Conservation (phyloP, 2,797 vertebrate genomes). For the Paguma larvata region DNA sequence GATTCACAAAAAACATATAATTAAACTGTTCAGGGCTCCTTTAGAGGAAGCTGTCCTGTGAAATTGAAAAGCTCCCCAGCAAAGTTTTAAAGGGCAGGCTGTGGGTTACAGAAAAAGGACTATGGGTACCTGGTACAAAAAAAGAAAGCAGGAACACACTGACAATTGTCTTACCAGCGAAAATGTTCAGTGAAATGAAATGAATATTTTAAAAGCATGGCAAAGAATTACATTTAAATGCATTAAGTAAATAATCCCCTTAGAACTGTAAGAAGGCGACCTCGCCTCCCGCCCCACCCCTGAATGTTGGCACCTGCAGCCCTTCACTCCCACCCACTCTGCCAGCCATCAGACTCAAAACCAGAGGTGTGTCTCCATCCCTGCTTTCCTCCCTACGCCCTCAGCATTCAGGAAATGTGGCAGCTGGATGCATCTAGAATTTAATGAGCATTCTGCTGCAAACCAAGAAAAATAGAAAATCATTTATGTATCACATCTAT, state of each 20-base stretch:
- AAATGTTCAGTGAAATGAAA: constrained; percentile 48
- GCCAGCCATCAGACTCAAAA: constrained; percentile 40
- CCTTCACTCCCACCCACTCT: neutral
- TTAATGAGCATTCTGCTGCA: constrained; percentile 75
- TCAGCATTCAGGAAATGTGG: constrained; percentile 52
- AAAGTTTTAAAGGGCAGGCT: constrained; percentile 57
- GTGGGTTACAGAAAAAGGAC: constrained; percentile 51
- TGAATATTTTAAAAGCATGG: constrained; percentile 55
- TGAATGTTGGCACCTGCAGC: neutral
- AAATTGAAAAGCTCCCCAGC: constrained; percentile 39
- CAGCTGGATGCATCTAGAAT: constrained; percentile 71
- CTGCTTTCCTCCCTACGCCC: neutral
- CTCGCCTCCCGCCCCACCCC: neutral
- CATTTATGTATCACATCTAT: constrained; percentile 66
- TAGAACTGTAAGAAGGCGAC: constrained; percentile 24
- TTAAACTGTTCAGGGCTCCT: constrained; percentile 57
- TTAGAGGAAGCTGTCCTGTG: constrained; percentile 24
- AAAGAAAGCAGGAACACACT: neutral
- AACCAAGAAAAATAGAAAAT: constrained; percentile 77
- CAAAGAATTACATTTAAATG: constrained; percentile 58
- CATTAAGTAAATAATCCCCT: constrained; percentile 53
- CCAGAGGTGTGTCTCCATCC: constrained; percentile 44
- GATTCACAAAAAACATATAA: constrained; percentile 65
- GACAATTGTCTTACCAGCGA: constrained; percentile 18
- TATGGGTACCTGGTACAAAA: neutral